Evolutionary conservation across 2,888 invertebrate species (phyloP), one percentile per base, ranked within the genome.

Genomic region (Sesia apiformis): DNA sequence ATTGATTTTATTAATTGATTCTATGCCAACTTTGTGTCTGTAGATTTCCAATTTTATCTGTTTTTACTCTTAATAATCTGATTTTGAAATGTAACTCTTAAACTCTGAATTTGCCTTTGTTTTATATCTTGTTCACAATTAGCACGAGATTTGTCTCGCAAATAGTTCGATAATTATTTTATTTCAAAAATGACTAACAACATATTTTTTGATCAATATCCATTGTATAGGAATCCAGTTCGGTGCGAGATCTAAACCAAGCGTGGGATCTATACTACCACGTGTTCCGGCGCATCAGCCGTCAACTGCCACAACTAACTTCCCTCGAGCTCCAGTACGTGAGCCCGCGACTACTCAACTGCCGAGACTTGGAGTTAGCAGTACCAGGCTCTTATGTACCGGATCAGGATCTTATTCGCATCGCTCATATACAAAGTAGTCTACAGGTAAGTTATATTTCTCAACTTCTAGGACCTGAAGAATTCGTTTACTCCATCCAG

Each of bases 211-310:
- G 23, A 23, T 1, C 23, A 23, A 23, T 23, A 23, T 23, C 23
- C 2, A 23, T 23, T 23, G 23, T n/a, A 0, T 57, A 94, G 91
- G 92, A 94, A 39, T 95, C 97, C 0, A 93, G 95, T 0, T 94
- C 95, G 65, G 93, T 95, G 4, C 93, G 97, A 63, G 99, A 99
- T 72, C 84, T 99, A 62, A 98, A 98, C 77, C 98, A 98, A 76
- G 99, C 99, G 3, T 99, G 99, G 99, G 99, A 99, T 78, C 91
- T 98, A 43, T 99, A 99, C 86, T 99, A 99, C 86, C 97, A 98
- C 78, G 98, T 99, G 54, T 99, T 99, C 87, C 93, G 98, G 40
- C 93, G 98, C 65, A 99, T 99, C 76, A 96, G 98, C 38, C 93
- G 97, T 38, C 99, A 99, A 80, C 88, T 99, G 63, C 97, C 98